Conservation (phyloP, 2,113 vertebrate species). For the Coptodon bakossiorum region DNA sequence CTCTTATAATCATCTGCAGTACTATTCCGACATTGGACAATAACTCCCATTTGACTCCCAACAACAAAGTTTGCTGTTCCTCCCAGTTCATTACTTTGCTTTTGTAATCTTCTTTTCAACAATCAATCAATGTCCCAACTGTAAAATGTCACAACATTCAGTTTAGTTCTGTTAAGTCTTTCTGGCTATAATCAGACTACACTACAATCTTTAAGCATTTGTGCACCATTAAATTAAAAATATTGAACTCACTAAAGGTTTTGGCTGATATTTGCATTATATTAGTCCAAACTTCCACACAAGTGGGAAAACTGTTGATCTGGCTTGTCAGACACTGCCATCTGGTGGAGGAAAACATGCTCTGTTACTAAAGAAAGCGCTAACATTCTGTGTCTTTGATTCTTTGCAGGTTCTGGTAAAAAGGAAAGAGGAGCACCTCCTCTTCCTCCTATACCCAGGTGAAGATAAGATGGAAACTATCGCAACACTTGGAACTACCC, state of each 20-base stretch:
- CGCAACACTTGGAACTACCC: background rate
- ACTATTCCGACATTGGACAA: background rate
- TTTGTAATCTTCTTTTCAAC: background rate
- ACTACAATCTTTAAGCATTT: rapidly evolving
- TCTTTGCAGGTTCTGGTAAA: conserved; percentile 78
- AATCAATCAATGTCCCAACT: background rate
- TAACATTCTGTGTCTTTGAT: background rate
- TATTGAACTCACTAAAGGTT: background rate
- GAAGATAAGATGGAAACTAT: conserved; percentile 61
- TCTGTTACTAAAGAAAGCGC: background rate
- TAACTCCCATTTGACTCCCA: background rate
- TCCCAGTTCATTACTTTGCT: background rate
- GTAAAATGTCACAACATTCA: background rate
- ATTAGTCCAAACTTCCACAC: background rate
- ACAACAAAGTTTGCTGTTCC: background rate
- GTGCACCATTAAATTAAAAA: background rate
- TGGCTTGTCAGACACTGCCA: background rate
- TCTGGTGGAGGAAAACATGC: background rate
- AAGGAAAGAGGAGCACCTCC: conserved; percentile 93
- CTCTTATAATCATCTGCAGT: rapidly evolving
- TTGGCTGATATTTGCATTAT: background rate
- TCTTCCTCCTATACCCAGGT: conserved; percentile 88
- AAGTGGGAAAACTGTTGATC: background rate
- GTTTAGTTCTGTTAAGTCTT: background rate
- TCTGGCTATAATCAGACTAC: background rate